Percentiles rank a stretch among this genome's conserved stretches.
Conservation (phyloP, 2,797 vertebrate genomes). For the Lacerta agilis region DNA sequence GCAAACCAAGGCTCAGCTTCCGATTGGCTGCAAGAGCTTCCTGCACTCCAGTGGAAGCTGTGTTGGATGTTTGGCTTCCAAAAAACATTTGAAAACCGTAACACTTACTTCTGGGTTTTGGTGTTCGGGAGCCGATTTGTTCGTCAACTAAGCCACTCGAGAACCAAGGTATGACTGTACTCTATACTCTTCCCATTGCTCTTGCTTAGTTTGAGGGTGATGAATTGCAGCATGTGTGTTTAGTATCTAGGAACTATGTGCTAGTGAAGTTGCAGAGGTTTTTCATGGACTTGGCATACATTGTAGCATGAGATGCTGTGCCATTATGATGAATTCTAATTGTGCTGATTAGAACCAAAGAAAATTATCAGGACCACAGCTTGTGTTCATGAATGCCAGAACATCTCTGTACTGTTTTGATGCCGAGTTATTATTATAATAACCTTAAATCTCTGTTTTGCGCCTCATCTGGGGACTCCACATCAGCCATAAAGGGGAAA, state of each 20-base stretch:
- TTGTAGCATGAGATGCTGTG: background rate
- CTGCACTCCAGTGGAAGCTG: no score
- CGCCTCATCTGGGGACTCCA: constrained; percentile 28
- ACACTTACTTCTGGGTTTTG: no score
- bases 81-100: no score
- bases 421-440: constrained; percentile 25
- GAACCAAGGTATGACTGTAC: no score
- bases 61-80: no score
- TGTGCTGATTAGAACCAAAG: background rate
- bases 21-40: no score
- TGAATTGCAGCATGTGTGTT: background rate
- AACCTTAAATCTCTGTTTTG: background rate
- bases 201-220: background rate
- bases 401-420: constrained; percentile 51
- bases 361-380: background rate
- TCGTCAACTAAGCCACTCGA: no score
- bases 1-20: no score
- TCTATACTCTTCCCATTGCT: background rate
- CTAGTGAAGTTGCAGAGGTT: background rate
- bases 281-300: background rate
- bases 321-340: background rate
- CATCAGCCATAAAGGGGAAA: constrained; percentile 66
- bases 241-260: background rate
- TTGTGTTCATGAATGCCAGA: constrained; percentile 24
- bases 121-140: no score